Base-by-base conservation (phyloP, 2,888 invertebrate genomes). In the Rhyacophila evoluta region DNA sequence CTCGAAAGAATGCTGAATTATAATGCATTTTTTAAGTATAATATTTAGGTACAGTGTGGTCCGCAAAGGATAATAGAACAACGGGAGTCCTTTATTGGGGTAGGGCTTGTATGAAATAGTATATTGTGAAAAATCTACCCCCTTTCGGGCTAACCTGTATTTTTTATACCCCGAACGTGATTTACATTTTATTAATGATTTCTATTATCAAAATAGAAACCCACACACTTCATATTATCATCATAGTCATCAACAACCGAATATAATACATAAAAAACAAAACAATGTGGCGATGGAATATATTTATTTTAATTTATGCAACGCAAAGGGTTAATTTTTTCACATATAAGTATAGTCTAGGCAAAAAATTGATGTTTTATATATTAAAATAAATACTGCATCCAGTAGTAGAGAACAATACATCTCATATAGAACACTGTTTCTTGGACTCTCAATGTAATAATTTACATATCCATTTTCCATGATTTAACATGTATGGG, bases 131-230 rank as follows among this genome's bases (percentile, higher is more conserved):
- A 55, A 8, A 55, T 12, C 55, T 19, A 15, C 6, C 8, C 15
- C 55, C 19, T 55, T 55, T 55, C 19, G 55, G 55, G 55, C 19
- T 55, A 55, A 55, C 8, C 55, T 55, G 55, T 55, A 55, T 78
- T 77, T 81, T 81, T 76, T 75, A 11, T 39, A 25, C 41, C 28
- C 25, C 37, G 67, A 68, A 77, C 74, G 80, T 81, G 81, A 81
- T 81, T 81, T 81, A 81, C 81, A 81, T 81, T 78, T 78, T 80
- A 81, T 79, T 81, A 81, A 81, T 81, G 81, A 80, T 81, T 70
- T 75, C 68, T 69, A 80, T 81, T 81, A 81, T 81, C 76, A 78
- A 81, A 81, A 80, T 75, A 78, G 78, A 76, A 81, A 80, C 79
- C 79, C 80, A 78, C 81, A 80, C 71, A 80, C 81, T 79, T 74